Base-by-base conservation (phyloP, 1,140 invertebrate genomes). In the Cardiocondyla obscurior region DNA sequence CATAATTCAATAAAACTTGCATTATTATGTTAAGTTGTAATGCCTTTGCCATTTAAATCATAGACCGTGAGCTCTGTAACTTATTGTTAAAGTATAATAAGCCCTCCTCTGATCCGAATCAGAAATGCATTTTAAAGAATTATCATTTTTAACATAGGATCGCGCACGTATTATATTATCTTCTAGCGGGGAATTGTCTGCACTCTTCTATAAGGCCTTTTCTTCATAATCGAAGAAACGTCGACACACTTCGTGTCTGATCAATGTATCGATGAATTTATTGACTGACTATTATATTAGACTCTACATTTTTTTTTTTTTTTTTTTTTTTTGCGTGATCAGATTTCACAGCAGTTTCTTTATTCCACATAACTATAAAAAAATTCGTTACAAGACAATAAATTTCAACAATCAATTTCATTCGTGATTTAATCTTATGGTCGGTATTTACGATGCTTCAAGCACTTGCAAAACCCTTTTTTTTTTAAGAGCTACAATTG, bases 261-360 rank as follows among this genome's bases (percentile, higher is more conserved):
- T 84, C 3, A 57, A 76, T 44, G 57, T 53, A 51, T 46, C 33
- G 1, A 67, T 74, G 19, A 86, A 62, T 19, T 76, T 57, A 89
- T 86, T 88, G 90, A 90, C 90, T 90, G 90, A 90, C 90, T 76
- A 86, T 90, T 90, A 90, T 90, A 87, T 88, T 65, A 90, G 89
- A 90, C 90, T 90, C 89, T 90, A 89, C 89, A 90, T 77, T 74
- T n/a, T n/a, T n/a, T n/a, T n/a, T n/a, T n/a, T n/a, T n/a, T n/a
- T n/a, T n/a, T n/a, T n/a, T n/a, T n/a, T n/a, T n/a, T n/a, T n/a
- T 81, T 74, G 39, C 55, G 46, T 36, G 44, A 74, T 46, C 16
- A 62, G 30, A 28, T 57, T 81, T 87, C 46, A 65, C 33, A 53
- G 55, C 36, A 22, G 36, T 57, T 53, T 58, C 42, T 67, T 64